A percentile compares a stretch with the other conserved stretches of the same genome.
phyloP scores from a whole-genome alignment of 2,888 invertebrate genomes.

The Aquatica leii region DNA sequence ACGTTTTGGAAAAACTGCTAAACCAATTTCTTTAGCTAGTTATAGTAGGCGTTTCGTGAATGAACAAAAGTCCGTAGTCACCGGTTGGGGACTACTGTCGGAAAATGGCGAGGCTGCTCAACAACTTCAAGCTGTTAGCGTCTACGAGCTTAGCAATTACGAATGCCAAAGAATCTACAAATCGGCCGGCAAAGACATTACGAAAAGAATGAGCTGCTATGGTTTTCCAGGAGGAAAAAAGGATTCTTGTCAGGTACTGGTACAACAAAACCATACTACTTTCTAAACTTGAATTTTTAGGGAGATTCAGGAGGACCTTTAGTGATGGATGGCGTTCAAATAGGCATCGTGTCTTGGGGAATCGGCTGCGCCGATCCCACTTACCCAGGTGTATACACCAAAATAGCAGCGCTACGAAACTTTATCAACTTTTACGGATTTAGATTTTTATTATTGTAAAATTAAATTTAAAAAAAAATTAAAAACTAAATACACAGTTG shows the following conservation, averaged over 20 bases:
- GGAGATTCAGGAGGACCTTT: background rate
- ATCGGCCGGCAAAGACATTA: background rate
- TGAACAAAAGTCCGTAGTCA: background rate
- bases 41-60: background rate
- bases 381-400: background rate
- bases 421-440: background rate
- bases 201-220: background rate
- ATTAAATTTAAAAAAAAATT: too few species aligned
- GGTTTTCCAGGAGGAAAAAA: background rate
- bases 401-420: background rate
- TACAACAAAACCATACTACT: background rate
- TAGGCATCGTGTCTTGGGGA: conserved; percentile 2
- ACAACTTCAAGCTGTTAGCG: background rate
- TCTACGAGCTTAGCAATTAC: background rate
- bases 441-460: too few species aligned
- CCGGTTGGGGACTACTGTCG: background rate
- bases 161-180: background rate
- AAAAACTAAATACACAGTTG: too few species aligned
- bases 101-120: background rate
- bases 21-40: background rate
- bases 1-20: background rate
- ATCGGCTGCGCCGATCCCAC: background rate
- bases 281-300: background rate
- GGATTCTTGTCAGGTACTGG: conserved; percentile 7
- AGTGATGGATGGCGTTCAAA: background rate